phyloP scores from a whole-genome alignment of 2,113 vertebrate species.

The Progne subis region DNA sequence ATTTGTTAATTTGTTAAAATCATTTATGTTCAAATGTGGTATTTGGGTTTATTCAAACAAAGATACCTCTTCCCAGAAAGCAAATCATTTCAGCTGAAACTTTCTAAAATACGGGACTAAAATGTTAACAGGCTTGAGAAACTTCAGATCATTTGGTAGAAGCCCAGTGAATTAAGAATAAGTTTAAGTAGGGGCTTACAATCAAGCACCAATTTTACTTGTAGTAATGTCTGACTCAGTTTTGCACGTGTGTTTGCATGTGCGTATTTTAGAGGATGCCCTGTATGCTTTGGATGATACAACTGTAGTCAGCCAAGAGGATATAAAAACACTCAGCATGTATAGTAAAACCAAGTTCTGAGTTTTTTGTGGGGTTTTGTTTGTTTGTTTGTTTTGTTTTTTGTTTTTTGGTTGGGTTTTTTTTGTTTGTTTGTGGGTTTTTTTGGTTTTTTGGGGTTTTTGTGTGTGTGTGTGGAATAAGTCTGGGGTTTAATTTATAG shows the following conservation, averaged over 20 bases:
- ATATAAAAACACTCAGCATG: neutral
- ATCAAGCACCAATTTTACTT: neutral
- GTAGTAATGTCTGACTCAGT: neutral
- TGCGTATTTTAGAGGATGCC: neutral
- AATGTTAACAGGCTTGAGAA: neutral
- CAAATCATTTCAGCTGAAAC: neutral
- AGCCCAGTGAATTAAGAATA: neutral
- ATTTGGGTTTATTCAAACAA: neutral
- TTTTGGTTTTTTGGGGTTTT: neutral
- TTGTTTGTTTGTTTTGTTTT: neutral
- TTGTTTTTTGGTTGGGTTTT: neutral
- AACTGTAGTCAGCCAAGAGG: constrained; percentile 10
- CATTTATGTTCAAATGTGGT: neutral
- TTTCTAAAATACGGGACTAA: neutral
- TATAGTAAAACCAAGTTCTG: neutral
- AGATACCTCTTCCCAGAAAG: neutral
- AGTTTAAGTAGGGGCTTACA: neutral
- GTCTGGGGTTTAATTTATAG: neutral
- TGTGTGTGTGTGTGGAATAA: constrained; percentile 42
- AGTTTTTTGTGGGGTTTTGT: neutral
- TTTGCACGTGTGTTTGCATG: neutral
- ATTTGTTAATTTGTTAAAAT: neutral
- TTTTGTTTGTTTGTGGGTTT: neutral
- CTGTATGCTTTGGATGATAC: neutral
- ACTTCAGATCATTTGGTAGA: neutral